These are phyloP conservation scores for Oscheius sp. DNA, from an alignment of 2,888 invertebrate species.

Conservation along the genomic window DNA sequence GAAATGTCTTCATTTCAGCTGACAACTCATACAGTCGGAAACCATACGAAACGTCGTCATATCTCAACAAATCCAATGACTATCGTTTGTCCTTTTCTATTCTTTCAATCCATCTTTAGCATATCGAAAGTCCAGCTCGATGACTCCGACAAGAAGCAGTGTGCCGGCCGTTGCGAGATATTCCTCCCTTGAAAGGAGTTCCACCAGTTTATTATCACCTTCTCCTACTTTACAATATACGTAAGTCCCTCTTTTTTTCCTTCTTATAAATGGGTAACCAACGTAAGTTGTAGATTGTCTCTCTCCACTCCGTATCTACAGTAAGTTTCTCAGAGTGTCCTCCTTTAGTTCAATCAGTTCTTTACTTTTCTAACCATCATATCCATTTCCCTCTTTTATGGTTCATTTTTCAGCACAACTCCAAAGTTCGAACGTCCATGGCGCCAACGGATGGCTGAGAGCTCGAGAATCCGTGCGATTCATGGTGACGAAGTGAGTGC, in stretches of 20 bases:
- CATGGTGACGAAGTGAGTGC: conserved; percentile 55
- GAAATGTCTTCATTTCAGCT: neutral
- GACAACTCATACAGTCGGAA: conserved; percentile 24
- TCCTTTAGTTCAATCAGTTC: conserved; percentile 5
- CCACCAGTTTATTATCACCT: conserved; percentile 35
- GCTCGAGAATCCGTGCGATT: conserved; percentile 56
- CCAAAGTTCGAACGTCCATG: conserved; percentile 60
- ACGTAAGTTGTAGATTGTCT: neutral
- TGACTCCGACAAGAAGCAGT: conserved; percentile 41
- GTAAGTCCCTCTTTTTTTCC: conserved; percentile 22
- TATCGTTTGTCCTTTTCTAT: conserved; percentile 5
- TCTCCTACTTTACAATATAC: conserved; percentile 47
- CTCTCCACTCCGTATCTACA: neutral
- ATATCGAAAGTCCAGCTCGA: conserved; percentile 43
- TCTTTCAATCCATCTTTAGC: conserved; percentile 9
- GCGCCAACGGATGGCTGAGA: conserved; percentile 67
- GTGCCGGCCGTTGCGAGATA: conserved; percentile 35
- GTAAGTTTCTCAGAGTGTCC: conserved; percentile 23
- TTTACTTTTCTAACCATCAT: neutral
- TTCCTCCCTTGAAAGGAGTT: conserved; percentile 36
- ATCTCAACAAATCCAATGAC: conserved; percentile 5
- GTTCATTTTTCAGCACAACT: conserved; percentile 26
- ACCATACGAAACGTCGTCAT: conserved; percentile 5
- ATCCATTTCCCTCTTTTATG: neutral
- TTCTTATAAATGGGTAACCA: neutral